Conservation (phyloP, 92 coral and sea anemone species). For the Desmophyllum pertusum region DNA sequence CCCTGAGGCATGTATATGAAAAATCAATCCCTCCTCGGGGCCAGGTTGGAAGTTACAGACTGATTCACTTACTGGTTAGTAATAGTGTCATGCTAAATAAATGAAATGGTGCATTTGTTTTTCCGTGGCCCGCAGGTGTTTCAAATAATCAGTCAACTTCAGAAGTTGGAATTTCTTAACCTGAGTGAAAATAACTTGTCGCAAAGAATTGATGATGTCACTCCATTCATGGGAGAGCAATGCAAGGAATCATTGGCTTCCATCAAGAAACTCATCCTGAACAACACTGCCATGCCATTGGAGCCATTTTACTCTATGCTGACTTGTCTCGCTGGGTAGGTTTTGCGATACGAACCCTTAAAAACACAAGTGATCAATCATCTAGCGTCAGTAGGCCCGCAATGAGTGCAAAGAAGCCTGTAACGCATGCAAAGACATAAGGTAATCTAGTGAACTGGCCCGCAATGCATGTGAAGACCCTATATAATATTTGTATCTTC, state of each 20-base stretch:
- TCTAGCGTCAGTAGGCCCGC: too few relatives aligned
- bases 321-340: constrained; percentile 78
- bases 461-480: too few relatives aligned
- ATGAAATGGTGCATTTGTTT: background rate
- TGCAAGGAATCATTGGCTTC: constrained; percentile 37
- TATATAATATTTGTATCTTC: too few relatives aligned
- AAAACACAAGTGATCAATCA: background rate
- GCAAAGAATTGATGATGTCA: constrained; percentile 36
- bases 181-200: constrained; percentile 76
- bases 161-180: constrained; percentile 74
- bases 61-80: too few relatives aligned
- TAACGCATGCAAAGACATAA: too few relatives aligned
- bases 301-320: constrained; percentile 72
- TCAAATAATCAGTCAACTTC: constrained; percentile 70
- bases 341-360: background rate
- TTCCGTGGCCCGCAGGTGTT: constrained; percentile 59
- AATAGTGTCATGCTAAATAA: too few relatives aligned
- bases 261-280: constrained; percentile 68
- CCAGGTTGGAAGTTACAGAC: too few relatives aligned
- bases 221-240: constrained; percentile 31
- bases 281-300: constrained; percentile 88
- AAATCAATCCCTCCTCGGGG: too few relatives aligned
- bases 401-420: too few relatives aligned
- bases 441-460: too few relatives aligned
- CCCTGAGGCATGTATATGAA: too few relatives aligned